Evolutionary conservation across 2,888 invertebrate species (phyloP).

Genomic region (Drosophila pseudotalamancana): DNA sequence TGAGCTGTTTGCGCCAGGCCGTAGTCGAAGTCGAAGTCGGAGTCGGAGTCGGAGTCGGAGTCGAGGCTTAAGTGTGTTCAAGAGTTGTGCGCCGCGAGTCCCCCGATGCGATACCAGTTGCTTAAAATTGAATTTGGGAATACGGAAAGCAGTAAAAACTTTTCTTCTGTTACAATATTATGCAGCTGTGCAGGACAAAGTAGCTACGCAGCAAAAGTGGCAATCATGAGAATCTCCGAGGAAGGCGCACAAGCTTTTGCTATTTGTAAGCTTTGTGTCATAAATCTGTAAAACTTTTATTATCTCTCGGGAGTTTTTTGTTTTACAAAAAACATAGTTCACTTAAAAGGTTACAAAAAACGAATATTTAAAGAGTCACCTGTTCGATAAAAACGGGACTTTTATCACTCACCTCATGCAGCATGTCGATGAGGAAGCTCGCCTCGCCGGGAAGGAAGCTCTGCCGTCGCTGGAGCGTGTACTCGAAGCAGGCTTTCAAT

Average conservation of each 20-base stretch:
- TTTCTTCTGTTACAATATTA: conserved; percentile 8
- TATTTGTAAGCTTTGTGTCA: background rate
- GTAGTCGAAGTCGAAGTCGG: too few species aligned
- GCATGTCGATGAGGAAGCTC: conserved; percentile 83
- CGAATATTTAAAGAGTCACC: background rate
- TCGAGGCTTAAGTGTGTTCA: conserved; percentile 48
- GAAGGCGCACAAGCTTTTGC: background rate
- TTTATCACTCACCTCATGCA: conserved; percentile 81
- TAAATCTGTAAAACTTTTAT: conserved; percentile 7
- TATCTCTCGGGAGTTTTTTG: background rate
- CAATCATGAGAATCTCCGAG: conserved; percentile 21
- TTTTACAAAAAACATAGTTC: background rate
- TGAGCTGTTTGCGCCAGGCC: conserved; percentile 38
- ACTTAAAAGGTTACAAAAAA: background rate
- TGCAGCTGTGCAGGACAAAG: conserved; percentile 12
- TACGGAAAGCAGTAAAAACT: conserved; percentile 11
- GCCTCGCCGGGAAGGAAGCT: conserved; percentile 84
- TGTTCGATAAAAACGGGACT: background rate
- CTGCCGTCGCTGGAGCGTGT: conserved; percentile 78
- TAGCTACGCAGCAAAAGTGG: conserved; percentile 11
- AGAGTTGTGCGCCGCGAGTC: conserved; percentile 43
- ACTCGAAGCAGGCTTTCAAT: conserved; percentile 83
- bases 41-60: too few species aligned
- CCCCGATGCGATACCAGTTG: conserved; percentile 22
- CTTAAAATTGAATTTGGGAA: conserved; percentile 46